Evolutionary conservation across 2,113 vertebrate species (phyloP), one percentile per base, ranked within the genome.

Genomic region (Syngnathus scovelli): DNA sequence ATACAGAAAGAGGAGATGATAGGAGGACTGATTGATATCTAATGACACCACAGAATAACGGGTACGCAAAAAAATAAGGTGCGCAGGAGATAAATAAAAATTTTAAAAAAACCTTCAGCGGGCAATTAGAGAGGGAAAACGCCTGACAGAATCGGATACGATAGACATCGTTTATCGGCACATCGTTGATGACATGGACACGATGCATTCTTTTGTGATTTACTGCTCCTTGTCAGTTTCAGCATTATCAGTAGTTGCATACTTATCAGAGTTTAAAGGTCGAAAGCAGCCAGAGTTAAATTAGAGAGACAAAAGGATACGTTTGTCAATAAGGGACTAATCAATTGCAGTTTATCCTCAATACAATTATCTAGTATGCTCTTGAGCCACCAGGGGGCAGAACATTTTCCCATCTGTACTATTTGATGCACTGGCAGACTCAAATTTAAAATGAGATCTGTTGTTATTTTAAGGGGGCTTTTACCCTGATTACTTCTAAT

Each of bases 1-100:
- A 86, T 79, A 64, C 48, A 84, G 64, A 84, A 61, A 78, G 67
- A 61, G 83, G 83, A 1, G 16, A 87, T 75, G 79, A 64, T 64
- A 65, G 48, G 19, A 72, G 11, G 52, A 69, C 21, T 38, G 61
- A 75, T 66, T 69, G 54, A 81, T 65, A 61, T 67, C 52, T 27
- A 64, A 68, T 33, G 27, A 43, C 5, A 61, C 5, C 65, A 15
- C 18, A 74, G 44, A 16, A 27, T 7, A 41, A 38, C 46, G 12
- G 37, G 27, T 27, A 23, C 52, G 21, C 7, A 77, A 46, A 44
- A 19, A 4, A 75, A 33, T 33, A 68, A 61, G 46, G 6, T 10
- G 51, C 13, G 56, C 19, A 21, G 7, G 49, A 8, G 64, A 59
- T 56, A 43, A 6, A 41, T 33, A 69, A 27, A 39, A 39, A 39